Evolutionary conservation across 2,888 invertebrate species (phyloP), one percentile per base, ranked within the genome.

Genomic region (Steinernema scapterisci): DNA sequence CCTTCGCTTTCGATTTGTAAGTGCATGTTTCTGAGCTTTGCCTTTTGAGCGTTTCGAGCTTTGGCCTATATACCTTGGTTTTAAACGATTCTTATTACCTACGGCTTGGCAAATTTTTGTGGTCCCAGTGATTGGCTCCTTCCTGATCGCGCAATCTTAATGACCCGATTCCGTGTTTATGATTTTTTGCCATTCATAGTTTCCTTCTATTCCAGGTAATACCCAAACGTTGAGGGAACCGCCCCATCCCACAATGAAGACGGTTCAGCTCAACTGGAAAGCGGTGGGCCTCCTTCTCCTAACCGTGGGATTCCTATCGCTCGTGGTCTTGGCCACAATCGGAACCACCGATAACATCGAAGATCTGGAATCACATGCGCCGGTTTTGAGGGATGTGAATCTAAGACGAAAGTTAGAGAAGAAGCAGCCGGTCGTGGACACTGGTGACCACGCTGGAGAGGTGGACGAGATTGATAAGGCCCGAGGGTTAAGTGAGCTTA

Each of bases 221-320:
- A 13, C 73, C 77, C 19, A 70, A 44, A 63, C 38, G 43, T 63
- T 56, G 73, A 38, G 73, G 46, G 31, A 75, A 27, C 25, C 54
- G 45, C 13, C 52, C 27, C 9, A 54, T 48, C 56, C 23, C 56
- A 70, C 56, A 11, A 75, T 75, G 75, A 48, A 73, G 54, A 75
- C 75, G 46, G 75, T 75, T 31, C 72, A 51, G 21, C 52, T 72
- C 54, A 75, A 75, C 46, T 19, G 44, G n/a, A 75, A 73, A 38
- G 75, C 75, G n/a, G 71, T 75, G 6, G 75, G 27, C 16, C 31
- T 74, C 3, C 23, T 54, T 27, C 21, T 48, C 9, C 44, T 74
- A 16, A 73, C 73, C 27, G 75, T n/a, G 0, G 52, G 52, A 5
- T 73, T 63, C 1, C 38, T 63, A 13, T 63, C 63, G 25, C 63